Evolutionary conservation across 2,888 invertebrate genomes (phyloP), one percentile per base, ranked within the genome.

Genomic region (Sinelater perroti): DNA sequence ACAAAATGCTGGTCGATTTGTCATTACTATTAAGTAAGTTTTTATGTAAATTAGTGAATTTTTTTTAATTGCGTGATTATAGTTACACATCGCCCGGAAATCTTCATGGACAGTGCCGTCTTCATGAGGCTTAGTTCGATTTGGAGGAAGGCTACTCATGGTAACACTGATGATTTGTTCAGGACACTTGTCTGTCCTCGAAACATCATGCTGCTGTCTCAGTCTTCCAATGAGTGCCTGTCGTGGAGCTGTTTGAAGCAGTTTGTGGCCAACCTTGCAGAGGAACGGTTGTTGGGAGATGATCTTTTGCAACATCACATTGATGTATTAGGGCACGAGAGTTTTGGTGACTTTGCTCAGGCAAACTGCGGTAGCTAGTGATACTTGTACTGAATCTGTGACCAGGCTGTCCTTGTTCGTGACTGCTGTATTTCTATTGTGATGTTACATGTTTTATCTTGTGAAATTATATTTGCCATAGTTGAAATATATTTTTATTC

Each of bases 251-350:
- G 49, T n/a, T 70, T 70, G 42, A 70, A 71, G 1, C 53, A 60
- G 36, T 67, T 75, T 36, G 56, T 71, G 14, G 62, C 66, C 1
- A 50, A 10, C 1, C 62, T 90, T 69, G 71, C 90, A 44, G 78
- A 80, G 4, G 77, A 82, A 35, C 74, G 83, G 14, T 79, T 88
- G 44, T n/a, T n/a, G n/a, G n/a, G n/a, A n/a, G n/a, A n/a, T n/a
- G n/a, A n/a, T n/a, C n/a, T n/a, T n/a, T n/a, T n/a, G n/a, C n/a
- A n/a, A n/a, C n/a, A n/a, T n/a, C n/a, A n/a, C n/a, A n/a, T n/a
- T n/a, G n/a, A n/a, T n/a, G n/a, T n/a, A n/a, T n/a, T n/a, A n/a
- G n/a, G n/a, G n/a, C n/a, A n/a, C n/a, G n/a, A n/a, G n/a, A n/a
- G n/a, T n/a, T n/a, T n/a, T n/a, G n/a, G n/a, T n/a, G n/a, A n/a